Percentiles rank a stretch among this genome's conserved stretches.
Evolutionary conservation across 1,140 invertebrate species (phyloP).

Genomic region (Aculops lycopersici): DNA sequence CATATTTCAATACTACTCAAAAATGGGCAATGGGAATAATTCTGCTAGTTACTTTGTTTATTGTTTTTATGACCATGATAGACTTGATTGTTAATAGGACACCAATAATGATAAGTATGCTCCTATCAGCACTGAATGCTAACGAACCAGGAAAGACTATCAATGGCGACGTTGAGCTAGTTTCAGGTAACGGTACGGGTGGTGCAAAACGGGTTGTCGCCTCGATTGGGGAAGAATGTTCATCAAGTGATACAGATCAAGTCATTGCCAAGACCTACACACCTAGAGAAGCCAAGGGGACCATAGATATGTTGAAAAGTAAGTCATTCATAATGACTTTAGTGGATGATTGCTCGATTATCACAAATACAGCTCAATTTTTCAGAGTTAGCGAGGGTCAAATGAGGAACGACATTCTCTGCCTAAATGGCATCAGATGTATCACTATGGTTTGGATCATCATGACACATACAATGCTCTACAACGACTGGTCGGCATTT

Average conservation of each 20-base stretch:
- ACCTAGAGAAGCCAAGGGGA: no score
- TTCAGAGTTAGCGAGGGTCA: background rate
- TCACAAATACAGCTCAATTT: background rate
- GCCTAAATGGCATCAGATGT: slow-evolving; percentile 43
- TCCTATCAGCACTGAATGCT: background rate
- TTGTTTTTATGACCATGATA: no score
- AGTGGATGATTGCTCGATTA: background rate
- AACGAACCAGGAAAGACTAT: background rate
- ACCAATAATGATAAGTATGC: background rate
- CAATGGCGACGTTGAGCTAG: background rate
- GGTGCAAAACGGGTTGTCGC: no score
- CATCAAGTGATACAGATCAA: no score
- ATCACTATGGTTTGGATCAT: slow-evolving; percentile 59
- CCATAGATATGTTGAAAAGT: background rate
- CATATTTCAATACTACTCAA: background rate
- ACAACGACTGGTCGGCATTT: slow-evolving; percentile 13
- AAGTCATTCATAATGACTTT: background rate
- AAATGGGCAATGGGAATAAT: background rate
- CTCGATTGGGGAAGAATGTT: no score
- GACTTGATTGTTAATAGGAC: background rate
- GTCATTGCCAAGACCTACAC: no score
- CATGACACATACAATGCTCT: slow-evolving; percentile 52
- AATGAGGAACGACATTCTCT: background rate
- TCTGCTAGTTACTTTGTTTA: background rate
- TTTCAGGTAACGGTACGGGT: no score